A percentile compares a stretch with the other conserved stretches of the same genome.
These are phyloP conservation scores for Etheostoma cragini DNA, from an alignment of 2,113 vertebrate genomes.

Conservation along the genomic window DNA sequence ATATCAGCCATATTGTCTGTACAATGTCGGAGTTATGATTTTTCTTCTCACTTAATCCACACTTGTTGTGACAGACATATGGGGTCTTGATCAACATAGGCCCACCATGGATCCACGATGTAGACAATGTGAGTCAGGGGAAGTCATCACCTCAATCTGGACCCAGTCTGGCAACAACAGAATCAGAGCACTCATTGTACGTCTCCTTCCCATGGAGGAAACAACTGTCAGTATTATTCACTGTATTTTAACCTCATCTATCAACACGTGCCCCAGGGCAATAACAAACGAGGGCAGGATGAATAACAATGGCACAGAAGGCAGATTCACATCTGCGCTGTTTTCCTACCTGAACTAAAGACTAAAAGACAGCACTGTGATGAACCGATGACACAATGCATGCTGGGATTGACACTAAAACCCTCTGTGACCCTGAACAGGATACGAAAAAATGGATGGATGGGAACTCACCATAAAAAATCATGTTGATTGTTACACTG, in stretches of 20 bases:
- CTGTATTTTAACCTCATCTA: conserved; percentile 72
- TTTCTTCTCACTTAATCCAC: conserved; percentile 6
- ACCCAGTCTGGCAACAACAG: conserved; percentile 55
- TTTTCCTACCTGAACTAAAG: conserved; percentile 67
- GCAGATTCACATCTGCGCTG: conserved; percentile 52
- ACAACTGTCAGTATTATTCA: conserved; percentile 77
- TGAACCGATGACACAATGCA: conserved; percentile 40
- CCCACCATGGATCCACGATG: conserved; percentile 27
- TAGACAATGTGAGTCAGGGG: conserved; percentile 66
- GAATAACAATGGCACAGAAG: conserved; percentile 64
- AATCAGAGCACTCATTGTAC: conserved; percentile 68
- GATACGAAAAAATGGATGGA: conserved; percentile 10
- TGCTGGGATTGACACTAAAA: conserved; percentile 36
- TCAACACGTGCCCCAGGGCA: conserved; percentile 66
- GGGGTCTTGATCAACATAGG: conserved; percentile 21
- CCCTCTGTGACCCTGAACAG: conserved; percentile 50
- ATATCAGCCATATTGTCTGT: not conserved
- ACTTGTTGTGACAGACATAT: not conserved
- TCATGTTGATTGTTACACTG: not conserved
- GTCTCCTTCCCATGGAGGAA: conserved; percentile 71
- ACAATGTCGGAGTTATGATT: not conserved
- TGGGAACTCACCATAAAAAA: not conserved
- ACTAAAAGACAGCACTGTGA: conserved; percentile 53
- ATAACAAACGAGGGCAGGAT: conserved; percentile 60
- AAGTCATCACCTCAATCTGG: conserved; percentile 66